These are phyloP conservation scores for Tamandua tetradactyla DNA, from an alignment of 2,797 vertebrate species.

Conservation along the genomic window DNA sequence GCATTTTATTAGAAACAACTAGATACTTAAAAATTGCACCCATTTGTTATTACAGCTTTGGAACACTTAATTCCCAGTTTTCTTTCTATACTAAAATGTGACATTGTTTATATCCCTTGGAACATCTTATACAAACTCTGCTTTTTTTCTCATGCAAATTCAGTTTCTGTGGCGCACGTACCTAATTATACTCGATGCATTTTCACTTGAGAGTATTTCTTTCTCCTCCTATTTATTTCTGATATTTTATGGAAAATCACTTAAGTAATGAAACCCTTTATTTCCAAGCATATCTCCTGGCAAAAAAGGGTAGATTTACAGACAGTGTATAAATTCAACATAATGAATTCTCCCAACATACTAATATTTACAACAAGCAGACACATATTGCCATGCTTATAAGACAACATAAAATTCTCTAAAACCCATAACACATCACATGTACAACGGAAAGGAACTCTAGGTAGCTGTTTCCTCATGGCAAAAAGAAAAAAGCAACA, in stretches of 20 bases:
- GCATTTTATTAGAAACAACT: constrained; percentile 1
- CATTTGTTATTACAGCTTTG: constrained; percentile 24
- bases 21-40: background rate
- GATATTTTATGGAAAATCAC: constrained; percentile 68
- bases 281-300: constrained; percentile 65
- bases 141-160: constrained; percentile 40
- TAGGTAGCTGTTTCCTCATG: constrained; percentile 12
- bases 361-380: constrained; percentile 55
- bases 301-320: constrained; percentile 53
- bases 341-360: constrained; percentile 55
- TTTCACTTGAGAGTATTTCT: constrained; percentile 51
- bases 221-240: constrained; percentile 70
- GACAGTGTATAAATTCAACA: constrained; percentile 41
- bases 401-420: constrained; percentile 60
- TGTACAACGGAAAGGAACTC: constrained; percentile 51
- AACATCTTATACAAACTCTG: constrained; percentile 18
- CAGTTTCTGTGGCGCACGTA: constrained; percentile 34
- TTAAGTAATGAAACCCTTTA: constrained; percentile 60
- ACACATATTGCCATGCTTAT: constrained; percentile 54
- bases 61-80: constrained; percentile 9
- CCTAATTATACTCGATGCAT: constrained; percentile 51
- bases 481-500: constrained; percentile 48
- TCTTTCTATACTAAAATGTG: constrained; percentile 50
- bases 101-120: constrained; percentile 49
- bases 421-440: constrained; percentile 52